Evolutionary conservation across 1,140 invertebrate genomes (phyloP), one percentile per base, ranked within the genome.

Genomic region (Heterodera carotae): DNA sequence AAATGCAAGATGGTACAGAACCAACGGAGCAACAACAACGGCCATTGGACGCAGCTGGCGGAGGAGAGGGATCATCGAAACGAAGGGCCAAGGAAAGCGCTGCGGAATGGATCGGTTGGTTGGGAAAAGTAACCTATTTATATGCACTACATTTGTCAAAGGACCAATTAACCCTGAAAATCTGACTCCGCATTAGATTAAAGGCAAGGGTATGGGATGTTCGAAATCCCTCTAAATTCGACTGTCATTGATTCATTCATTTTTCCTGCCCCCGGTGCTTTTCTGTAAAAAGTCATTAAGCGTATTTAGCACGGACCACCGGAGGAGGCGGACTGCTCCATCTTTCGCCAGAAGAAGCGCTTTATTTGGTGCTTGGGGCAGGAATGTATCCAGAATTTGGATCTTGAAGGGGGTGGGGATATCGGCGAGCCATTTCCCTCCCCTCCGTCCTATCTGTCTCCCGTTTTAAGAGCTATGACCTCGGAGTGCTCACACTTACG

Each of bases 261-360:
- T n/a, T n/a, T n/a, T n/a, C n/a, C n/a, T n/a, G n/a, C n/a, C n/a
- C n/a, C n/a, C n/a, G n/a, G n/a, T n/a, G n/a, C n/a, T n/a, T n/a
- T n/a, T n/a, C n/a, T n/a, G n/a, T n/a, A n/a, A n/a, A 6, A 56
- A 39, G 22, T 5, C 27, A 36, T 2, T 22, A 25, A 36, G 10
- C 59, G n/a, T 56, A 34, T 53, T 48, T 27, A 62, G 59, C 5
- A 64, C 34, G 59, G 59, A 74, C 59, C 27, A 74, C 59, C 5
- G 64, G 56, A 15, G 72, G 72, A 4, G 72, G 72, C 39, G 72
- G 53, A 62, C 15, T 59, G 59, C 72, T 74, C 39, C 72, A 74
- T 74, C 64, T 74, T 62, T 64, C 72, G n/a, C 72, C 72, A 29
- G 48, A 62, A 62, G 72, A 74, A 62, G 72, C 72, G 22, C 64